Conservation (phyloP, 2,888 invertebrate species). For the Nomada fucata region DNA sequence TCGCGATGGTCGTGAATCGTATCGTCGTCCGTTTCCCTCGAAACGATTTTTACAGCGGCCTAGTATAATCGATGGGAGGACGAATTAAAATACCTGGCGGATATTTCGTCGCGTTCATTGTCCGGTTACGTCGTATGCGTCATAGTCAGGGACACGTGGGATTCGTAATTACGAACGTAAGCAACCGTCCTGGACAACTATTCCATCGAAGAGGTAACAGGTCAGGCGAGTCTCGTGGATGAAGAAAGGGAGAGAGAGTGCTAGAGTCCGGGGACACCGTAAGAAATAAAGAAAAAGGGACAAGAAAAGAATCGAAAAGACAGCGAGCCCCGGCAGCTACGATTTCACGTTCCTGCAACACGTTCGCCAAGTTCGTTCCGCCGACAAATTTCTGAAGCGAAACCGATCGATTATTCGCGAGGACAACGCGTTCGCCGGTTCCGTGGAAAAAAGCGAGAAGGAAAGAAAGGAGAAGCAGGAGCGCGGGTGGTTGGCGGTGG, state of each 20-base stretch:
- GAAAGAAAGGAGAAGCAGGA: not conserved
- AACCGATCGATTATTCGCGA: constrained; percentile 22
- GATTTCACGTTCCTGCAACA: constrained; percentile 24
- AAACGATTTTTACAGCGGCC: not conserved
- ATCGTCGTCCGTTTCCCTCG: constrained; percentile 25
- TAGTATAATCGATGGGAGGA: constrained; percentile 43
- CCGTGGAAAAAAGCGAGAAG: not conserved
- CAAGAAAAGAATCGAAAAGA: not conserved
- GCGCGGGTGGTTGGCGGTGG: not conserved
- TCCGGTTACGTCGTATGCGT: not conserved
- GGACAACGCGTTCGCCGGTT: constrained; percentile 5
- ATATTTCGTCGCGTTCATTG: too few relatives aligned
- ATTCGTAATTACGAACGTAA: not conserved
- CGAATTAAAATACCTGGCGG: constrained; percentile 5
- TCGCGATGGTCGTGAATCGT: constrained; percentile 45
- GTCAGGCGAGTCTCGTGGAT: not conserved
- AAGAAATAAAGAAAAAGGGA: not conserved
- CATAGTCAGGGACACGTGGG: not conserved
- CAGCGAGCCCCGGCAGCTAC: not conserved
- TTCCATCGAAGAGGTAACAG: not conserved
- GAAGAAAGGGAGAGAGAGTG: not conserved
- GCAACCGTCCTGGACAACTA: not conserved
- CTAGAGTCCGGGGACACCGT: not conserved
- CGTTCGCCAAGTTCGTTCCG: constrained; percentile 7
- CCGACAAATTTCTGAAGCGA: constrained; percentile 29